phyloP scores from a whole-genome alignment of 2,888 invertebrate species.

The Xestia xanthographa region DNA sequence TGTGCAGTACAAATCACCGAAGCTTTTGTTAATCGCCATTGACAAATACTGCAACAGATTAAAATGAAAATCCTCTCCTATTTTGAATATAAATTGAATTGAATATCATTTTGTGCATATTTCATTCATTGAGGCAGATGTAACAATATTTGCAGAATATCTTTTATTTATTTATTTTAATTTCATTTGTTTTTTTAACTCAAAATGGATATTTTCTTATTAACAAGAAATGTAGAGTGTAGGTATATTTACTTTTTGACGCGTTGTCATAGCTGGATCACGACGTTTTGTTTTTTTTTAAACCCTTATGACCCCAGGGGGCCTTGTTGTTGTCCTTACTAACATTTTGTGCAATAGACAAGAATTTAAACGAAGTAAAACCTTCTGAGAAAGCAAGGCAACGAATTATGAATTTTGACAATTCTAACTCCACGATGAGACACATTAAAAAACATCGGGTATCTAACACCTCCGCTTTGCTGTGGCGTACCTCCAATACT shows the following conservation, averaged over 20 bases:
- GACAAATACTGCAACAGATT: not conserved
- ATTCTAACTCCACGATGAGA: too few relatives aligned
- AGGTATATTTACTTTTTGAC: not conserved
- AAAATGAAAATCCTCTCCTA: conserved; percentile 8
- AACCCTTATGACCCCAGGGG: too few relatives aligned
- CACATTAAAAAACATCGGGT: too few relatives aligned
- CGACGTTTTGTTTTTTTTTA: too few relatives aligned
- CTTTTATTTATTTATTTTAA: conserved; percentile 23
- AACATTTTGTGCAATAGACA: too few relatives aligned
- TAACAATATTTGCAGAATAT: conserved; percentile 8
- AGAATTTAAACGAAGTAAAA: too few relatives aligned
- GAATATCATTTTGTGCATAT: conserved; percentile 28
- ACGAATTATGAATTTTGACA: too few relatives aligned
- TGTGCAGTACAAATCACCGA: not conserved
- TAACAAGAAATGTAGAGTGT: not conserved
- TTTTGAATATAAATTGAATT: conserved; percentile 46
- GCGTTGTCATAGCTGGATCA: too few relatives aligned
- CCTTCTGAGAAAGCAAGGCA: too few relatives aligned
- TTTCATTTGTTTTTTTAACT: conserved; percentile 21
- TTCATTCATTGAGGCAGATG: conserved; percentile 32
- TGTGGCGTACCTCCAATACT: too few relatives aligned
- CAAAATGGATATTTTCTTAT: conserved; percentile 1
- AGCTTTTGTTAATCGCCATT: not conserved
- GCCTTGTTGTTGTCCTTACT: too few relatives aligned
- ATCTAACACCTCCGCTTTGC: too few relatives aligned